Evolutionary conservation across 2,113 vertebrate species (phyloP), one percentile per base, ranked within the genome.

Genomic region (Pollimyrus isidori): DNA sequence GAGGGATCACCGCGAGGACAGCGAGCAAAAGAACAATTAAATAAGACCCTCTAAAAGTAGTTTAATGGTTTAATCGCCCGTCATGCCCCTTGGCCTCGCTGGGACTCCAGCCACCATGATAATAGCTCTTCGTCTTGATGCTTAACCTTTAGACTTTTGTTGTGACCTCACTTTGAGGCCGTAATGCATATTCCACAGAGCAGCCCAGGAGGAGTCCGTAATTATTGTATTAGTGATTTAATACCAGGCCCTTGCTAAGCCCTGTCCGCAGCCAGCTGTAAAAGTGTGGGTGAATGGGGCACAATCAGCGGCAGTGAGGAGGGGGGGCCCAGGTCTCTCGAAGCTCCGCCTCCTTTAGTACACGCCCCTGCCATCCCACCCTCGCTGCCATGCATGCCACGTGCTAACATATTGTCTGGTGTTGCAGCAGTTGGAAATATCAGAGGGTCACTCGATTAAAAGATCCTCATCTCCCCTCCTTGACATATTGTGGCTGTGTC

Each of bases 161-260:
- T n/a, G 4, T 62, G 52, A 62, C 52, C 76, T 84, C 56, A 58
- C 30, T 58, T 50, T 48, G 30, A 35, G 52, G 21, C 76, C 42
- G 2, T 39, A 42, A 39, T 39, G 35, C 73, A 76, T 42, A 76
- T 76, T 35, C 73, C 17, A 42, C 39, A 76, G 4, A 76, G 35
- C 26, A 42, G 73, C 73, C 56, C 87, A 46, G 35, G 7, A 42
- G 58, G 53, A 46, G 23, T 42, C 53, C 15, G 56, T 87, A 62
- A 58, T 88, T 88, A 58, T 87, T 87, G 56, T 80, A 80, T 80
- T 80, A 80, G 73, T 42, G 35, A 80, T 80, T 80, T 80, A 80
- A 42, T 80, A 80, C 15, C 73, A 80, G 73, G 73, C 73, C 17
- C 73, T 80, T 15, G 17, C 73, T 15, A 80, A 80, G 35, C 73